Evolutionary conservation across 2,797 vertebrate species (phyloP).

Genomic region (Periophthalmus magnuspinnatus): DNA sequence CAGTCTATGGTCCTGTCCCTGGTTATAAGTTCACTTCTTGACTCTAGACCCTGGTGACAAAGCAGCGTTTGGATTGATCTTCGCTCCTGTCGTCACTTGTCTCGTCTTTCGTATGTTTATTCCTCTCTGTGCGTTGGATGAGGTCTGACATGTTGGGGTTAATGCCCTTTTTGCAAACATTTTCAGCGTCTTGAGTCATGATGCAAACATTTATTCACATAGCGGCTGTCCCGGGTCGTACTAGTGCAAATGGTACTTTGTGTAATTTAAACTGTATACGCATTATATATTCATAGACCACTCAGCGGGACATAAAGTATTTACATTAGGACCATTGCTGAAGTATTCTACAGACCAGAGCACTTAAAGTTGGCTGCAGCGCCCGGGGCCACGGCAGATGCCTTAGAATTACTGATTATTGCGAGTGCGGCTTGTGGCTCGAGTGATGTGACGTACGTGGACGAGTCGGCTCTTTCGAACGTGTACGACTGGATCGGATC

Average conservation of each 20-base stretch:
- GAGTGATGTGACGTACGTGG: too few species aligned
- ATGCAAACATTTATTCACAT: conserved; percentile 14
- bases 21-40: neutral
- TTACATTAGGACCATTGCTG: conserved; percentile 54
- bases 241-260: conserved; percentile 29
- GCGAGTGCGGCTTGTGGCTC: conserved; percentile 11
- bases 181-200: neutral
- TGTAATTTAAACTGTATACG: conserved; percentile 41
- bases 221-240: conserved; percentile 14
- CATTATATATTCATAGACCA: conserved; percentile 57
- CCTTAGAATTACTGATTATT: conserved; percentile 42
- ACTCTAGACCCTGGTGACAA: neutral
- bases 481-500: too few species aligned
- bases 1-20: too few species aligned
- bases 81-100: neutral
- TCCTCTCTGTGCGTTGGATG: neutral
- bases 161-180: conserved; percentile 1
- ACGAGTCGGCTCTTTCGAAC: too few species aligned
- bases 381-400: conserved; percentile 53
- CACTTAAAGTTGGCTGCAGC: conserved; percentile 52
- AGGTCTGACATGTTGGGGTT: conserved; percentile 3
- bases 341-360: conserved; percentile 45
- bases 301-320: conserved; percentile 59
- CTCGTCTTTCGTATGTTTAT: neutral
- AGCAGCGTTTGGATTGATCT: neutral